Evolutionary conservation across 2,888 invertebrate genomes (phyloP), one percentile per base, ranked within the genome.

Genomic region (Lutraria lutraria): DNA sequence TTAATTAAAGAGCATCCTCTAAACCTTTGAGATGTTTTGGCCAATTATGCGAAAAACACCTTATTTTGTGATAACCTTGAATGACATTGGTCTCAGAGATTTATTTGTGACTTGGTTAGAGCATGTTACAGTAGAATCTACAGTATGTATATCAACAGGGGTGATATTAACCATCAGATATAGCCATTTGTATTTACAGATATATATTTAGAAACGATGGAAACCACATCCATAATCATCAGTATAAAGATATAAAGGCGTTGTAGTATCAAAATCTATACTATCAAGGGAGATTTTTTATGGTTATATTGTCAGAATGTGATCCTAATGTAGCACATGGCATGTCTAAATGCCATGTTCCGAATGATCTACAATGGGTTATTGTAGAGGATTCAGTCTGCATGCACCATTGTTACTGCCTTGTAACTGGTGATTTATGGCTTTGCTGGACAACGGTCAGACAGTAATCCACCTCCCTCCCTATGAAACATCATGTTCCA

Each of bases 231-330:
- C 31, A 76, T 76, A 76, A 34, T 76, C 15, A 76, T 76, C 76
- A 19, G 34, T 31, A 76, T 34, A 31, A 13, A 34, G 76, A 76
- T 76, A 76, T 34, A 76, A 76, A 76, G 76, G 76, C 21, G 12
- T 31, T 76, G 76, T 76, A 8, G 6, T 76, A 76, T 76, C 34
- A 0, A 76, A 76, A 76, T 76, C 29, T 25, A 31, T 76, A 76
- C 15, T 34, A 76, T 76, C 29, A 6, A 13, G 76, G 31, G 76
- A 76, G 76, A 76, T 76, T 31, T 76, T 76, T 76, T 76, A 76
- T 76, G 76, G 76, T 76, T 15, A 76, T 68, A 25, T 68, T 68
- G 63, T 68, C 63, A 76, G 76, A 76, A 13, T 76, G 31, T 76
- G 76, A 76, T 34, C 16, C 16, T 76, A 76, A 76, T 76, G 76